Evolutionary conservation across 2,113 vertebrate genomes (phyloP).

Genomic region (Noturus placidus): DNA sequence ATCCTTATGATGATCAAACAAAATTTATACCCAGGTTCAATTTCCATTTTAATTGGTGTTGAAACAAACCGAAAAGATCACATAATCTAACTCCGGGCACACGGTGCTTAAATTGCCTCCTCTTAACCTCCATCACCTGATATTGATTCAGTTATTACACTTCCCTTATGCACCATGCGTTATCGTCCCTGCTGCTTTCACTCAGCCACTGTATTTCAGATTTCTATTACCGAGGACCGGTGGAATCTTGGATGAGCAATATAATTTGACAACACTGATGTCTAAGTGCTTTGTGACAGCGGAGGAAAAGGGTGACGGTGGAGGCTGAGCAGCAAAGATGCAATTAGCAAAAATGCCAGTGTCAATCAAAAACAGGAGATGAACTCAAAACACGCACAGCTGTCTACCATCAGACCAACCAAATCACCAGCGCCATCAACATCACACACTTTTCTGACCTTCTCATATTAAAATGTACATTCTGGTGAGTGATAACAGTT

Average conservation of each 20-base stretch:
- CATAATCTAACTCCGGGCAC: background rate
- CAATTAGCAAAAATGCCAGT: constrained; percentile 54
- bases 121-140: background rate
- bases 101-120: background rate
- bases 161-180: background rate
- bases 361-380: constrained; percentile 47
- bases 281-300: constrained; percentile 40
- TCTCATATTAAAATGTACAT: background rate
- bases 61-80: background rate
- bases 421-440: background rate
- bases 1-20: too few species aligned
- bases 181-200: background rate
- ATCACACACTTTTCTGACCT: background rate
- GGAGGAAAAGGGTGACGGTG: constrained; percentile 31
- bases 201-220: background rate
- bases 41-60: background rate
- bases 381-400: constrained; percentile 25
- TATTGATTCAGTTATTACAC: background rate
- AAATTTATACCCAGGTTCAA: background rate
- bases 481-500: background rate
- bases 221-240: background rate
- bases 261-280: constrained; percentile 23
- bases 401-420: background rate
- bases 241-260: background rate
- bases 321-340: constrained; percentile 33